Conservation (phyloP, 2,888 invertebrate genomes). For the Diaphora mendica region DNA sequence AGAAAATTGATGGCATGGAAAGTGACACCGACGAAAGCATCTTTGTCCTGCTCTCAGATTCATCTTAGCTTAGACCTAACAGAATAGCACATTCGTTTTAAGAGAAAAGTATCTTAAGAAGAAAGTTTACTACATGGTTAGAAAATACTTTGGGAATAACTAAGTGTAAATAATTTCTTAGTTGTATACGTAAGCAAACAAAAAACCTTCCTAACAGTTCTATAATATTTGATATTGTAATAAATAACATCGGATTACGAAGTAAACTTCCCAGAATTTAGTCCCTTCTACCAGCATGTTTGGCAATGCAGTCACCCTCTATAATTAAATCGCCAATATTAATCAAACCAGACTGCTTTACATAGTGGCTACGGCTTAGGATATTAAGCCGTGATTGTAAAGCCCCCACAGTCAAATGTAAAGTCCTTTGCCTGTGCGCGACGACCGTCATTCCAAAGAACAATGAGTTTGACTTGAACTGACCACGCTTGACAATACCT, state of each 20-base stretch:
- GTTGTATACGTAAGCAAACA: background rate
- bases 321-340: conserved; percentile 13
- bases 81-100: too few species aligned
- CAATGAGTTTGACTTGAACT: conserved; percentile 14
- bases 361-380: background rate
- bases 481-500: conserved; percentile 7
- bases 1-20: too few species aligned
- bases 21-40: too few species aligned
- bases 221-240: background rate
- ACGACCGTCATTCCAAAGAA: background rate
- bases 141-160: background rate
- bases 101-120: background rate
- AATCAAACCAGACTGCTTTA: conserved; percentile 16
- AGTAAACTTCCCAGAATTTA: background rate
- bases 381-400: conserved; percentile 19
- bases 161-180: background rate
- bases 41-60: too few species aligned
- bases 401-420: background rate
- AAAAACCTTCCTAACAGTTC: background rate
- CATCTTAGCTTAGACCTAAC: too few species aligned
- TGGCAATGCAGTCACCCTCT: background rate
- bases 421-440: background rate
- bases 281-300: background rate
- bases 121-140: background rate
- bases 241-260: background rate